Conservation (phyloP, 1,140 invertebrate genomes). For the Drosophila serrata region DNA sequence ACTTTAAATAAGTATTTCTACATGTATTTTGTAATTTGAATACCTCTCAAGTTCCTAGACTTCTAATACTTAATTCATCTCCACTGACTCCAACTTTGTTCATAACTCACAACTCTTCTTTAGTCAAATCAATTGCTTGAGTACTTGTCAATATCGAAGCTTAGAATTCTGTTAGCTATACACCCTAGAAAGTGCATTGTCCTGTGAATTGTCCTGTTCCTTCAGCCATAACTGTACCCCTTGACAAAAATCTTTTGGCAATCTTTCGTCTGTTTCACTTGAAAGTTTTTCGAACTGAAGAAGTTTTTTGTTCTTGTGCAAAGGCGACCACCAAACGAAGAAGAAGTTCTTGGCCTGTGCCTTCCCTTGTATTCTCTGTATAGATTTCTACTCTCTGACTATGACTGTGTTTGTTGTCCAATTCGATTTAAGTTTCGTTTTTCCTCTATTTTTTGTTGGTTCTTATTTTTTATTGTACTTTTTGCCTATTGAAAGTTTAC, state of each 20-base stretch:
- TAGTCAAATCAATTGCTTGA: constrained; percentile 13
- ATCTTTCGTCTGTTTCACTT: constrained; percentile 44
- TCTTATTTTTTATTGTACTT: too few relatives aligned
- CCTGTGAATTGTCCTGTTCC: constrained; percentile 24
- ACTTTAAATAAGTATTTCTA: not conserved
- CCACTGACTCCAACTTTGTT: not conserved
- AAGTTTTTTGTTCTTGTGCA: constrained; percentile 37
- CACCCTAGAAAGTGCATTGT: constrained; percentile 13
- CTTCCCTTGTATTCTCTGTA: not conserved
- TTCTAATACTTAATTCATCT: not conserved
- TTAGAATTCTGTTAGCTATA: not conserved
- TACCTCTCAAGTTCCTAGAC: not conserved
- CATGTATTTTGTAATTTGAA: not conserved
- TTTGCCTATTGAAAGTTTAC: constrained; percentile 39
- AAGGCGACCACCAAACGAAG: constrained; percentile 29
- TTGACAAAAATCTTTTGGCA: constrained; percentile 22
- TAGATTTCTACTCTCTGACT: not conserved
- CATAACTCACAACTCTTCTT: not conserved
- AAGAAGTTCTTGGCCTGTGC: constrained; percentile 7
- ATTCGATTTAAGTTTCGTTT: constrained; percentile 67
- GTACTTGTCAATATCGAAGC: not conserved
- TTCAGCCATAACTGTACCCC: constrained; percentile 25
- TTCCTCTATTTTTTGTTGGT: not conserved
- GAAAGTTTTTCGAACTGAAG: constrained; percentile 31
- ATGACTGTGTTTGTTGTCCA: constrained; percentile 8